These are phyloP conservation scores for Rhinolophus ferrumequinum DNA, from an alignment of 2,113 vertebrate genomes.

Conservation along the genomic window DNA sequence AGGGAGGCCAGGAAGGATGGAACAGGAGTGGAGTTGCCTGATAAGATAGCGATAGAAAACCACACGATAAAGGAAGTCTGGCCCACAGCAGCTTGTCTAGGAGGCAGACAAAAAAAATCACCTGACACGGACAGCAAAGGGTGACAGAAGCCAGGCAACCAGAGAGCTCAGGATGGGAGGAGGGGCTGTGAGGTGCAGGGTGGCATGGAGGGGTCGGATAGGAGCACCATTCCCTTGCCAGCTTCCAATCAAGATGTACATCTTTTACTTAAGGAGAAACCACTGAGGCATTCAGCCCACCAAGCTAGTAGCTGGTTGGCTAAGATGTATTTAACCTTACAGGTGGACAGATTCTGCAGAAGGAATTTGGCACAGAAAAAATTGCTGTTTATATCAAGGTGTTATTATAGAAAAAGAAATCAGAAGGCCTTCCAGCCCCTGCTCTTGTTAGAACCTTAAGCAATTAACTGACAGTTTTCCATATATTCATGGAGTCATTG, in stretches of 20 bases:
- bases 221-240: background rate
- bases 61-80: slow-evolving; percentile 55
- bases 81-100: background rate
- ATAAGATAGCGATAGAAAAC: slow-evolving; percentile 63
- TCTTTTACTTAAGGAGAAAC: background rate
- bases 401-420: background rate
- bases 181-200: background rate
- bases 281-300: slow-evolving; percentile 33
- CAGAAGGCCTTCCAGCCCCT: background rate
- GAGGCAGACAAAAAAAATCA: background rate
- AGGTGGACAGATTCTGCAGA: background rate
- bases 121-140: background rate
- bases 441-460: background rate
- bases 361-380: slow-evolving; percentile 9
- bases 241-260: background rate
- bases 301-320: background rate
- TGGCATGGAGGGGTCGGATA: background rate
- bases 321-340: background rate
- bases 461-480: background rate
- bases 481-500: background rate
- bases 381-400: background rate
- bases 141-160: background rate
- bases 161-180: background rate
- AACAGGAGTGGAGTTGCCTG: slow-evolving; percentile 53
- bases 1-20: background rate